Evolutionary conservation across 37 sponge, comb jelly and placozoan genomes (phyloP).

Genomic region (Oopsacas minuta): DNA sequence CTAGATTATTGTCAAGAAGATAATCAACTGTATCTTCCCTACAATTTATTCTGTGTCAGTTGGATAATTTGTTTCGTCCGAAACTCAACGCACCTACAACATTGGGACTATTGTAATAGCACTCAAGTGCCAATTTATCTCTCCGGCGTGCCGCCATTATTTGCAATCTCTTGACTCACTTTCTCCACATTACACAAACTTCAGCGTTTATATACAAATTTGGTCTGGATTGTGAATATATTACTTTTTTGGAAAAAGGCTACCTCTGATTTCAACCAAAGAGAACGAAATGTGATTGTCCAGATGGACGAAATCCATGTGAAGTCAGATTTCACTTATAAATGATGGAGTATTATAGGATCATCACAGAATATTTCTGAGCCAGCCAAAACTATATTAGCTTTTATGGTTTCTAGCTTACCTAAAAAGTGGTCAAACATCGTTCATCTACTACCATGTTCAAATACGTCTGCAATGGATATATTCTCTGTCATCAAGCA

Average conservation of each 20-base stretch:
- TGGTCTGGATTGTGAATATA: not conserved
- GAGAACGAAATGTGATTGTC: not conserved
- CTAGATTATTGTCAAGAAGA: not conserved
- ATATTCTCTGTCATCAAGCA: not conserved
- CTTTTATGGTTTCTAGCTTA: constrained; percentile 16
- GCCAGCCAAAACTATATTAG: not conserved
- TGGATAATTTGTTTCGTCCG: not conserved
- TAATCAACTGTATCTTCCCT: not conserved
- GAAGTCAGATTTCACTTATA: not conserved
- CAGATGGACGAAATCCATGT: constrained; percentile 13
- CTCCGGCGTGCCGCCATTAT: not conserved
- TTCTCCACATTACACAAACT: not conserved
- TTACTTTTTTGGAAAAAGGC: not conserved
- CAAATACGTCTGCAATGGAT: not conserved
- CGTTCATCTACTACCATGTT: constrained; percentile 3
- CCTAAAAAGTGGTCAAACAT: not conserved
- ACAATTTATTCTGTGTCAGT: not conserved
- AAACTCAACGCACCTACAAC: not conserved
- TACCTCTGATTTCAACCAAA: not conserved
- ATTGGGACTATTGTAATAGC: not conserved
- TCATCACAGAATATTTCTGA: not conserved
- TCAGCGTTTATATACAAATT: constrained; percentile 1
- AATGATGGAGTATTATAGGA: not conserved
- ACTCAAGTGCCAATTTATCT: not conserved
- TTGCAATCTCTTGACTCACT: not conserved